Conservation (phyloP, 2,113 vertebrate genomes). For the Hyperopisus bebe region DNA sequence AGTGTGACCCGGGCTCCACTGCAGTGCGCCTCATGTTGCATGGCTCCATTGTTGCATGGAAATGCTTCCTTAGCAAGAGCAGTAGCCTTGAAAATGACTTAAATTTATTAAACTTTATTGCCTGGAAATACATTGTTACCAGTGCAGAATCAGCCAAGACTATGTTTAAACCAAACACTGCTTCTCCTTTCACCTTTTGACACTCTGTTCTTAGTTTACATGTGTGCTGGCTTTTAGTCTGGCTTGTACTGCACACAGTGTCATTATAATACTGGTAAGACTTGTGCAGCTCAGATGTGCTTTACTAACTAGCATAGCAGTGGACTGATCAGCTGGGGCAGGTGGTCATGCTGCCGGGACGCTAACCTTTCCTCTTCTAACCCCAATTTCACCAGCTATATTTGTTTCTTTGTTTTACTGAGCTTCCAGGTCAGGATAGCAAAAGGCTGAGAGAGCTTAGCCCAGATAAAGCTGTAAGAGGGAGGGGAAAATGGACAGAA, state of each 20-base stretch:
- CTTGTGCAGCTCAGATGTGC: neutral
- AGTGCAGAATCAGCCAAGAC: neutral
- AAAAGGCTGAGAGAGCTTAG: constrained; percentile 28
- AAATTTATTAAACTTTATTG: neutral
- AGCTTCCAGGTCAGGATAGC: constrained; percentile 43
- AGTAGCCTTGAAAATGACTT: neutral
- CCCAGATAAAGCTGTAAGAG: constrained; percentile 28
- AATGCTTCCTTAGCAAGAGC: neutral
- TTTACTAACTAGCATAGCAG: no score
- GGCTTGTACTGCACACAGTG: neutral
- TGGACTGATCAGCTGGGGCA: neutral
- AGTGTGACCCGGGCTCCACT: neutral
- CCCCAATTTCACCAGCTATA: constrained; percentile 11
- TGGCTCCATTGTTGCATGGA: neutral
- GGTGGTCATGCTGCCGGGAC: neutral
- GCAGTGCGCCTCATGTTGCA: neutral
- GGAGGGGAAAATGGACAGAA: constrained; percentile 28
- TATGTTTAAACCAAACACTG: neutral
- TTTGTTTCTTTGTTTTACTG: constrained; percentile 49
- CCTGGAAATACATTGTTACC: neutral
- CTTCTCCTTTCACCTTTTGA: neutral
- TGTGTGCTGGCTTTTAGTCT: neutral
- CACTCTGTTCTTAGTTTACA: neutral
- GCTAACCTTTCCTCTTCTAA: neutral
- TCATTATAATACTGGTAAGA: neutral